Percentiles rank a stretch among this genome's conserved stretches.
Conservation (phyloP, 2,888 invertebrate species). For the Lasioglossum figueresi region DNA sequence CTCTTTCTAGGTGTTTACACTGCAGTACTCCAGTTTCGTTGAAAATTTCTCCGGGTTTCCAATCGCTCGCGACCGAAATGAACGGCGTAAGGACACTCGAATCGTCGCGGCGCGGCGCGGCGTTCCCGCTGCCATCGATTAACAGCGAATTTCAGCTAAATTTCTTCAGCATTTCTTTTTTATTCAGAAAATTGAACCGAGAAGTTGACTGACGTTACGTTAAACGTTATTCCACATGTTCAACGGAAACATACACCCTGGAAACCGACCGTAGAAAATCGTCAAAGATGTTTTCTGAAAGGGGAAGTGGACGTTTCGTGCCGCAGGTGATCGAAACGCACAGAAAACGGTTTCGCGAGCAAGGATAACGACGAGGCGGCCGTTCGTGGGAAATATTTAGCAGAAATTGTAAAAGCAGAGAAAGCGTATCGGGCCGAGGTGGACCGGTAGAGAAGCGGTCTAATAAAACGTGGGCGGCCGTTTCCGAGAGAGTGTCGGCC, state of each 20-base stretch:
- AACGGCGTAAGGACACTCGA: neutral
- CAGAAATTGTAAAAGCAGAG: conserved; percentile 4
- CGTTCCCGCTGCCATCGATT: neutral
- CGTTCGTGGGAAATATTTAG: conserved; percentile 2
- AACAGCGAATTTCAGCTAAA: conserved; percentile 23
- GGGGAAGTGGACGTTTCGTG: neutral
- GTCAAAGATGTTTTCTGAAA: neutral
- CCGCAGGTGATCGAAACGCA: neutral
- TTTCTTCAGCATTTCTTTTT: neutral
- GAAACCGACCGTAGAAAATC: neutral
- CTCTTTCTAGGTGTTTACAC: conserved; percentile 35
- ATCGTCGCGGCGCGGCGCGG: neutral
- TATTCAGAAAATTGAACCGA: too few relatives aligned
- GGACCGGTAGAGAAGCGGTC: neutral
- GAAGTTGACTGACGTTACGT: too few relatives aligned
- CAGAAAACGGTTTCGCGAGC: neutral
- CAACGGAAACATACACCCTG: too few relatives aligned
- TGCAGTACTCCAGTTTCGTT: conserved; percentile 60
- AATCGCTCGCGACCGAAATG: conserved; percentile 30
- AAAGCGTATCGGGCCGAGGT: conserved; percentile 5
- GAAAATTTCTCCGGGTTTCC: conserved; percentile 55
- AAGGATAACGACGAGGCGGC: neutral
- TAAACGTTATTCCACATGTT: too few relatives aligned
- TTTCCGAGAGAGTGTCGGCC: conserved; percentile 34
- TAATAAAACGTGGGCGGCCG: conserved; percentile 34